These are phyloP conservation scores for Athene noctua DNA, from an alignment of 2,113 vertebrate species.

Conservation along the genomic window DNA sequence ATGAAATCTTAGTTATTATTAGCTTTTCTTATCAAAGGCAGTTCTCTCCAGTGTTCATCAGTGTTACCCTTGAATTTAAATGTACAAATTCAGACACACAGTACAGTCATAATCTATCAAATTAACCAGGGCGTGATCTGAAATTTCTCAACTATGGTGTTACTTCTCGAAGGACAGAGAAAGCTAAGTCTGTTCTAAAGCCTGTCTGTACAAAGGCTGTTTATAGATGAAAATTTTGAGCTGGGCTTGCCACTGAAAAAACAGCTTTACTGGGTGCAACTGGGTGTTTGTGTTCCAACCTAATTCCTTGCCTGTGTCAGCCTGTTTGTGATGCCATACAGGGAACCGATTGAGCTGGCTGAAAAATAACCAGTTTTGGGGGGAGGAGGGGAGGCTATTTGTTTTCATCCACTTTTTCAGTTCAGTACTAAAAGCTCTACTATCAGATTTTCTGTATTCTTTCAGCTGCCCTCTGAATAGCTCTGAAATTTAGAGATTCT, in stretches of 20 bases:
- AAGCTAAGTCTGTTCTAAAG: background rate
- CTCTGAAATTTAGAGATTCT: background rate
- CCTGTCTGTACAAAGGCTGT: background rate
- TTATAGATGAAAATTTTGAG: background rate
- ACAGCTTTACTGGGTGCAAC: background rate
- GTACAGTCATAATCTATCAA: background rate
- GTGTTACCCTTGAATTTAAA: background rate
- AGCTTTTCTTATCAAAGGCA: background rate
- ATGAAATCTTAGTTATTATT: background rate
- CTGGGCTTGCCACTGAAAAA: background rate
- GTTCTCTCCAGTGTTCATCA: background rate
- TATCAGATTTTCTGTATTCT: background rate
- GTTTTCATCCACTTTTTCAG: background rate
- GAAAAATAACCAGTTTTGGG: background rate
- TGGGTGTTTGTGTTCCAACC: background rate
- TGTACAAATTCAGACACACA: background rate
- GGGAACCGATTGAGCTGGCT: background rate
- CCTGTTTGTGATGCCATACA: background rate
- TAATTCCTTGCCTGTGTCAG: constrained; percentile 7
- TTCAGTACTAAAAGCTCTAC: background rate
- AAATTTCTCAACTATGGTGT: background rate
- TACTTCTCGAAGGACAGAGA: background rate
- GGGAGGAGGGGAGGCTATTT: background rate
- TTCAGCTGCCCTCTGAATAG: background rate
- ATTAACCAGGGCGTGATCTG: background rate